Conservation (phyloP, 1,140 invertebrate species). For the Ooceraea biroi region DNA sequence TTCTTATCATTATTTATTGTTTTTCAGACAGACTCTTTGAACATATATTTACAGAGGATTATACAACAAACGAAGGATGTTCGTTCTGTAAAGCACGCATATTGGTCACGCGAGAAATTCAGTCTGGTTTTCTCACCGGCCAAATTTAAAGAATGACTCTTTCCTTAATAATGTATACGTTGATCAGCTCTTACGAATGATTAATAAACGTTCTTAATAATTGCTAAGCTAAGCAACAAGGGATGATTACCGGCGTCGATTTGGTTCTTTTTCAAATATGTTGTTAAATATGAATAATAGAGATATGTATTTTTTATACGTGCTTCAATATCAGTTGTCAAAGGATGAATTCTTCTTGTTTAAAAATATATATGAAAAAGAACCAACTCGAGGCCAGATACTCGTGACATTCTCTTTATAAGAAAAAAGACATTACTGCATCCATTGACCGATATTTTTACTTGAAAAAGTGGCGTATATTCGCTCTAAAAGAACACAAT, state of each 20-base stretch:
- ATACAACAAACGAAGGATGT: neutral
- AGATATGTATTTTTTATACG: too few relatives aligned
- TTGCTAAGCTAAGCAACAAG: too few relatives aligned
- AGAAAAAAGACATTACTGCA: constrained; percentile 6
- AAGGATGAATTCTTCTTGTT: too few relatives aligned
- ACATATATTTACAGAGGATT: constrained; percentile 20
- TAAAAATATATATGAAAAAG: too few relatives aligned
- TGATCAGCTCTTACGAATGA: neutral
- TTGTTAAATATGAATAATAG: too few relatives aligned
- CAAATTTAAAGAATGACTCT: neutral
- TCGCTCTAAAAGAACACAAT: neutral
- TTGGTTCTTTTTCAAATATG: too few relatives aligned
- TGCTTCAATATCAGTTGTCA: too few relatives aligned
- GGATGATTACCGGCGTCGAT: too few relatives aligned
- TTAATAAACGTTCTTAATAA: too few relatives aligned
- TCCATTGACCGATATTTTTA: neutral
- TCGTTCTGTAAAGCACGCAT: neutral
- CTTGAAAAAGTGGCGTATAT: neutral
- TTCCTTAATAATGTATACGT: neutral
- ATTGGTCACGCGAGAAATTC: constrained; percentile 21
- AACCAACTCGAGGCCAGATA: too few relatives aligned
- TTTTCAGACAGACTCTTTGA: neutral
- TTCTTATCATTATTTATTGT: constrained; percentile 46
- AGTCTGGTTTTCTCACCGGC: neutral
- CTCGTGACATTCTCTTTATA: neutral